Evolutionary conservation across 2,113 vertebrate genomes (phyloP), one percentile per base, ranked within the genome.

Genomic region (Muntiacus reevesi): DNA sequence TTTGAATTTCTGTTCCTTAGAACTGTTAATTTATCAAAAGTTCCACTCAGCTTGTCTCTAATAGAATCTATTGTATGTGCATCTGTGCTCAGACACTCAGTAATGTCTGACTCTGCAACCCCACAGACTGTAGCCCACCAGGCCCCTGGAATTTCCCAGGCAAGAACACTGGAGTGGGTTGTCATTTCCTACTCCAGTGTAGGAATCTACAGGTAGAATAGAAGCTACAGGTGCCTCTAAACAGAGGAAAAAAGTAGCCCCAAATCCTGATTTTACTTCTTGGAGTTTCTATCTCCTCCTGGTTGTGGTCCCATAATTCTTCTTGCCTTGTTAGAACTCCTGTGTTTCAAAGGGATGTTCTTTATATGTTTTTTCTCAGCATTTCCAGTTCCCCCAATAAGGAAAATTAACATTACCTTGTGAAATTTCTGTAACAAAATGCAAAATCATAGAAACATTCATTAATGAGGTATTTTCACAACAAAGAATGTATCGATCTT

Each of bases 381-480:
- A 79, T 87, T 52, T 50, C 40, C 78, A 19, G 30, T 76, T 91
- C 14, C 84, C 6, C 2, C 21, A 81, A 17, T 36, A 8, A 94
- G 45, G 13, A 95, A 87, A 33, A 1, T 11, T 55, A 13, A 85
- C 81, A 87, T 54, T 84, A 50, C 0, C 5, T 79, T 78, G 10
- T 17, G 23, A 74, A 36, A 87, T 76, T 78, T 89, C 33, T 57
- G 74, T 94, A 87, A 67, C 27, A 84, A 97, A 93, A 81, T 52
- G 5, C 4, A 79, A 76, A 97, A 81, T 81, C 23, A 87, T 50
- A 55, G 60, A 92, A 91, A 57, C 87, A 13, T 3, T 40, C 19
- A 79, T 40, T 89, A 89, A 74, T 76, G 40, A 93, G 57, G 43
- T 79, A 52, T 85, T 50, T 96, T 86, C 83, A 95, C 2, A 87